These are phyloP conservation scores for Eupithecia tripunctaria DNA, from an alignment of 2,888 invertebrate genomes.

Conservation along the genomic window DNA sequence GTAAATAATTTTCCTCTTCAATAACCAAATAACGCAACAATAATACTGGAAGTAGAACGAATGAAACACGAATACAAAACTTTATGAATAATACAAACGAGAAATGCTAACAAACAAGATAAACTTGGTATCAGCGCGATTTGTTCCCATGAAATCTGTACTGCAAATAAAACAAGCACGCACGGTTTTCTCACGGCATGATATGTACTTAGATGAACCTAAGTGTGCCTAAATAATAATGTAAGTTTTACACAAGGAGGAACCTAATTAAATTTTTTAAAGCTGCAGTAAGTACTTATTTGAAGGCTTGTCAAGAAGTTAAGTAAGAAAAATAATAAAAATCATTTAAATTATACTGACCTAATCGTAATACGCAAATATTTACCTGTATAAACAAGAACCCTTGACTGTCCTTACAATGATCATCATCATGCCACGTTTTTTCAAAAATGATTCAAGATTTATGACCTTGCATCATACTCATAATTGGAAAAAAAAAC, in stretches of 20 bases:
- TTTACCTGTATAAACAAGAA: neutral
- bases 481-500: neutral
- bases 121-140: slow-evolving; percentile 42
- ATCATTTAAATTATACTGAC: neutral
- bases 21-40: slow-evolving; percentile 4
- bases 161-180: slow-evolving; percentile 46
- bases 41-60: slow-evolving; percentile 15
- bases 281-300: neutral
- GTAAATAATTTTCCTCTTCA: neutral
- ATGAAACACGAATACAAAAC: slow-evolving; percentile 27
- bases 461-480: slow-evolving; percentile 15
- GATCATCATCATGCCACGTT: no score
- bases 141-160: slow-evolving; percentile 62
- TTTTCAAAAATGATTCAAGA: neutral
- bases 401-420: neutral
- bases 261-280: neutral
- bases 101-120: slow-evolving; percentile 44
- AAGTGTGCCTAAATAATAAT: slow-evolving; percentile 9
- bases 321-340: neutral
- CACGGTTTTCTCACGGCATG: slow-evolving; percentile 44
- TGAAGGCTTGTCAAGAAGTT: neutral
- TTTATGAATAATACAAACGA: slow-evolving; percentile 30
- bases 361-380: neutral
- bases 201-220: slow-evolving; percentile 6
- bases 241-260: slow-evolving; percentile 8